A percentile compares a stretch with the other conserved stretches of the same genome.
phyloP scores from a whole-genome alignment of 2,888 invertebrate genomes.

The Drosophila sordidula region DNA sequence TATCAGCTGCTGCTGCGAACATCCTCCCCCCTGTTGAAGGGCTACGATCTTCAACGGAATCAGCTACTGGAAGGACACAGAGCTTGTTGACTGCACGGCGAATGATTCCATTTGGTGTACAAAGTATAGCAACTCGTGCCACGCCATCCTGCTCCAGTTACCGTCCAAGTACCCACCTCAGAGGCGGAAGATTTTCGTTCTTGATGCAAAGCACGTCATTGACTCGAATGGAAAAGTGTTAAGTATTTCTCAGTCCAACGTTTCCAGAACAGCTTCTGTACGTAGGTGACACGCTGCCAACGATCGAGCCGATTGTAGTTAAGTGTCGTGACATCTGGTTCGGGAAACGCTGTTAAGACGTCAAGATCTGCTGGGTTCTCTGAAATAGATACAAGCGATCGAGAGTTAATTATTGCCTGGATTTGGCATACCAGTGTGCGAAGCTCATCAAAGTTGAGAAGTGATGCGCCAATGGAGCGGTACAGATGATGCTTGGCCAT shows the following conservation, averaged over 20 bases:
- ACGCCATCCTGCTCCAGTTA: not conserved
- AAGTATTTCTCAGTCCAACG: not conserved
- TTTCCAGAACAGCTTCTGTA: not conserved
- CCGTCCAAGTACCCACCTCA: not conserved
- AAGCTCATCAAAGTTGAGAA: too few relatives aligned
- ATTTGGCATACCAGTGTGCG: too few relatives aligned
- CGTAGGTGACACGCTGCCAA: not conserved
- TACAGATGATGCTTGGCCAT: too few relatives aligned
- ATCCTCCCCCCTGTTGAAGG: not conserved
- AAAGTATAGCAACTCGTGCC: not conserved
- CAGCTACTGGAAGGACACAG: not conserved
- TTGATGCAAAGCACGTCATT: not conserved
- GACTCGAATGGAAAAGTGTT: not conserved
- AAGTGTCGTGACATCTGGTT: not conserved
- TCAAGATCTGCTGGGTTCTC: too few relatives aligned
- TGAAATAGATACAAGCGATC: too few relatives aligned
- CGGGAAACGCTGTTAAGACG: too few relatives aligned
- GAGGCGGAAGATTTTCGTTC: not conserved
- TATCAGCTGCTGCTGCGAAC: too few relatives aligned
- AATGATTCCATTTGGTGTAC: not conserved
- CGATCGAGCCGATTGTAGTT: not conserved
- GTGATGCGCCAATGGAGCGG: too few relatives aligned
- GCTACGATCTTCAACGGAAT: conserved; percentile 1
- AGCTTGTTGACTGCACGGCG: not conserved
- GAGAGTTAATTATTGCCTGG: too few relatives aligned